Percentiles rank a stretch among this genome's conserved stretches.
Conservation (phyloP, 2,113 vertebrate species). For the Pteronura brasiliensis region DNA sequence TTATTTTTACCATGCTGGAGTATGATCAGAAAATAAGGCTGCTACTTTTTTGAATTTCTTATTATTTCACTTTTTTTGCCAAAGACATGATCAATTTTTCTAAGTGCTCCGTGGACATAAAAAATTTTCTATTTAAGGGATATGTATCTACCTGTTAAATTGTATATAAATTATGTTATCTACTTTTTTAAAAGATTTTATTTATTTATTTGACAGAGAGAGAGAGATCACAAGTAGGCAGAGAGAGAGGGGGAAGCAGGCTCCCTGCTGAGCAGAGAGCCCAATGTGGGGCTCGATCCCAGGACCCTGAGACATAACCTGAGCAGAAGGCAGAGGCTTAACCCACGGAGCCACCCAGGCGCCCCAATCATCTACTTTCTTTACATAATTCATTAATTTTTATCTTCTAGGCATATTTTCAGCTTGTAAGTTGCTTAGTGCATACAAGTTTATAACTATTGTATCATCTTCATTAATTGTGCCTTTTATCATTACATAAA, state of each 20-base stretch:
- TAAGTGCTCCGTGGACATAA: background rate
- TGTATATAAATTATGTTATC: background rate
- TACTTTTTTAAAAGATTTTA: background rate
- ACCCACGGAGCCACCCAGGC: too few species aligned
- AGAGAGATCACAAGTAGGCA: too few species aligned
- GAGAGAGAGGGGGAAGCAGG: too few species aligned
- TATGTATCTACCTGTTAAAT: background rate
- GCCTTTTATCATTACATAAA: background rate
- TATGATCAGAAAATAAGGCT: background rate
- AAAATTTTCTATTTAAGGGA: background rate
- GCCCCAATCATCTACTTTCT: background rate
- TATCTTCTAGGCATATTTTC: background rate
- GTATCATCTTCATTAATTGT: background rate
- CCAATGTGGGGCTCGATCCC: too few species aligned
- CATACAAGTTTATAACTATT: background rate
- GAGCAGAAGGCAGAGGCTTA: too few species aligned
- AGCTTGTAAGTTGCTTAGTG: background rate
- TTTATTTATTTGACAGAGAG: too few species aligned
- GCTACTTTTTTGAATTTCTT: background rate
- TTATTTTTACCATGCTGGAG: background rate
- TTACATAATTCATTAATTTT: background rate
- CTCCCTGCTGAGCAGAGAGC: too few species aligned
- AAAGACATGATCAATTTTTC: background rate
- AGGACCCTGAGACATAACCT: too few species aligned
- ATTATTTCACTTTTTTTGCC: background rate